Base-by-base conservation (phyloP, 2,888 invertebrate genomes). In the Leptothorax acervorum region DNA sequence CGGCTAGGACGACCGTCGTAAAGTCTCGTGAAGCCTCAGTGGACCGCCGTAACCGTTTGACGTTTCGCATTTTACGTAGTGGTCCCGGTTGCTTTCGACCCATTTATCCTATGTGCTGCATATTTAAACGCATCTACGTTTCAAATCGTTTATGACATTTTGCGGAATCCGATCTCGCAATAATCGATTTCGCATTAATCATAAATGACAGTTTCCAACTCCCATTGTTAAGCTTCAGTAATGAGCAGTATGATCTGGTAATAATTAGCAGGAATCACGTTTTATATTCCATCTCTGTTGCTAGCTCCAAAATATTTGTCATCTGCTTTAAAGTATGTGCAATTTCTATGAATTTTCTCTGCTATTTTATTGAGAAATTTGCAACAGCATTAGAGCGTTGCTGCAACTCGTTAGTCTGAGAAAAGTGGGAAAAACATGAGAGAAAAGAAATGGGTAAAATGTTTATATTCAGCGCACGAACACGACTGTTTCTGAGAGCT, bases 21-120 rank as follows among this genome's bases (percentile, higher is more conserved):
- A 90, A 87, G 68, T 86, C 75, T 87, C 85, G 82, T 76, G 83
- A 86, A 88, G 82, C 66, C 74, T 42, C 85, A 76, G 82, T 75
- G 81, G 87, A 68, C 74, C 85, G 79, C 74, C 87, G 87, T 88
- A 86, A 87, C 81, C 86, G 75, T 88, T 90, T 82, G 87, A 90
- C 90, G 84, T 89, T 86, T 87, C 73, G 62, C 85, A 85, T 88
- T 90, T 88, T 87, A 88, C 83, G 88, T 75, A 84, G 65, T 82
- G 60, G 74, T 62, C 68, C 60, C 53, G 53, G 9, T 66, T 68
- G 42, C 60, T 9, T 55, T 76, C 82, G 57, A 63, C 62, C 70
- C 55, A 66, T 62, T 45, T 42, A 66, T 45, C n/a, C 74, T 74
- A 73, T 73, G 68, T 82, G 83, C 76, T 42, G 81, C 81, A 85